Evolutionary conservation across 1,140 invertebrate species (phyloP).

Genomic region (Seison nebaliae): DNA sequence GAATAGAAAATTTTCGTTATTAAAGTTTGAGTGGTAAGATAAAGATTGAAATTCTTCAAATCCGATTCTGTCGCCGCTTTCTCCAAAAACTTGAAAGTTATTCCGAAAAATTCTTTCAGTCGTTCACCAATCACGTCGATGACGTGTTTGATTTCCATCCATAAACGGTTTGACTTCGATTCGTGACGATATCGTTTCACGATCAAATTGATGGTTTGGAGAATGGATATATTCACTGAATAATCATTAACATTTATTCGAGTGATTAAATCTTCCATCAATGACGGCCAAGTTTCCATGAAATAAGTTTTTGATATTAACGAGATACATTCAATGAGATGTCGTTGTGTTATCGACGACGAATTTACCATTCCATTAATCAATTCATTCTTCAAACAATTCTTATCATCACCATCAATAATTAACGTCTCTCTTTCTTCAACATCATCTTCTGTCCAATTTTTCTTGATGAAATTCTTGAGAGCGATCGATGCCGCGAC

Average conservation of each 20-base stretch:
- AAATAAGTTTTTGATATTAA: constrained; percentile 80
- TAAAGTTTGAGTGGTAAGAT: constrained; percentile 59
- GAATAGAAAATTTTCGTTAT: constrained; percentile 89
- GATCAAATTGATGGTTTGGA: constrained; percentile 73
- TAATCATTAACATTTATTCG: constrained; percentile 46
- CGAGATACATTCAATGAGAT: constrained; percentile 74
- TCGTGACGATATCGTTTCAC: constrained; percentile 83
- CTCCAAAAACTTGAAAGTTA: constrained; percentile 1
- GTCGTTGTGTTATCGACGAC: constrained; percentile 60
- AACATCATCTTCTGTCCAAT: constrained; percentile 59
- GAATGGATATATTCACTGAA: constrained; percentile 68
- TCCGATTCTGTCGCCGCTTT: constrained; percentile 46
- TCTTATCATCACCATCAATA: constrained; percentile 50
- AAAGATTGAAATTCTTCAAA: constrained; percentile 48
- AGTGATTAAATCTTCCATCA: constrained; percentile 62
- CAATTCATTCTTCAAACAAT: constrained; percentile 52
- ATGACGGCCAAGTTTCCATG: constrained; percentile 64
- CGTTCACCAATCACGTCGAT: constrained; percentile 69
- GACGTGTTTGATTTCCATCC: constrained; percentile 87
- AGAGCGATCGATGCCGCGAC: constrained; percentile 72
- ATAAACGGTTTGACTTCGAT: constrained; percentile 70
- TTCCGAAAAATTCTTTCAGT: constrained; percentile 54
- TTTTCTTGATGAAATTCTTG: constrained; percentile 80
- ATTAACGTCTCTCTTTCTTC: constrained; percentile 44
- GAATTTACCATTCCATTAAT: constrained; percentile 70